Evolutionary conservation across 1,140 invertebrate species (phyloP).

Genomic region (Calephelis virginiensis): DNA sequence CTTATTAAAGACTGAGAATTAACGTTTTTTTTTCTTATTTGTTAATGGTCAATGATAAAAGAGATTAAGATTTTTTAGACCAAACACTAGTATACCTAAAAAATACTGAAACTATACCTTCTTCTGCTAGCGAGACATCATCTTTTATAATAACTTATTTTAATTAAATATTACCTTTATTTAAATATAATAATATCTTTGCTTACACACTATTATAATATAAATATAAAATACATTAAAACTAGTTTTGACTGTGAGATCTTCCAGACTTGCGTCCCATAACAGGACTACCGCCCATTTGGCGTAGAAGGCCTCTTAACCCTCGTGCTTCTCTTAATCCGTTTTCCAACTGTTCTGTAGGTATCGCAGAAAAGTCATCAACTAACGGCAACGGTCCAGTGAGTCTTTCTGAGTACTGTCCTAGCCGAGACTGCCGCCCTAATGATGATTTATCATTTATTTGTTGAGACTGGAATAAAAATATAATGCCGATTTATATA

Average conservation of each 20-base stretch:
- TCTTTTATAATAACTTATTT: not conserved
- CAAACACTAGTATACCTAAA: too few species aligned
- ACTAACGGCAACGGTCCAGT: constrained; percentile 87
- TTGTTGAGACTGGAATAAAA: constrained; percentile 40
- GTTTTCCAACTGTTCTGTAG: constrained; percentile 84
- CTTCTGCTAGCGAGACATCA: too few species aligned
- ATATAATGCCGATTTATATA: not conserved
- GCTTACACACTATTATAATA: not conserved
- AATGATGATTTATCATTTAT: constrained; percentile 58
- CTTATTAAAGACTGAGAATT: too few species aligned
- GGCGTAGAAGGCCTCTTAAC: constrained; percentile 86
- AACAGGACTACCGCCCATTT: constrained; percentile 90
- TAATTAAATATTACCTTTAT: not conserved
- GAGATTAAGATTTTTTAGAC: too few species aligned
- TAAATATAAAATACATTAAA: not conserved
- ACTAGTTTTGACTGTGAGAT: constrained; percentile 72
- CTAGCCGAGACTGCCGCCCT: constrained; percentile 76
- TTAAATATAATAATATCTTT: not conserved
- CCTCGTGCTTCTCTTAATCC: constrained; percentile 82
- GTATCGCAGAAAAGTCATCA: constrained; percentile 95
- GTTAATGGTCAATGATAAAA: too few species aligned
- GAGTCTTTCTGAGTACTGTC: constrained; percentile 78
- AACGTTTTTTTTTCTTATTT: too few species aligned
- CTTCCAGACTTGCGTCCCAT: constrained; percentile 82
- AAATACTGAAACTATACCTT: too few species aligned